Conservation (phyloP, 1,140 invertebrate genomes). For the Lethrus apterus region DNA sequence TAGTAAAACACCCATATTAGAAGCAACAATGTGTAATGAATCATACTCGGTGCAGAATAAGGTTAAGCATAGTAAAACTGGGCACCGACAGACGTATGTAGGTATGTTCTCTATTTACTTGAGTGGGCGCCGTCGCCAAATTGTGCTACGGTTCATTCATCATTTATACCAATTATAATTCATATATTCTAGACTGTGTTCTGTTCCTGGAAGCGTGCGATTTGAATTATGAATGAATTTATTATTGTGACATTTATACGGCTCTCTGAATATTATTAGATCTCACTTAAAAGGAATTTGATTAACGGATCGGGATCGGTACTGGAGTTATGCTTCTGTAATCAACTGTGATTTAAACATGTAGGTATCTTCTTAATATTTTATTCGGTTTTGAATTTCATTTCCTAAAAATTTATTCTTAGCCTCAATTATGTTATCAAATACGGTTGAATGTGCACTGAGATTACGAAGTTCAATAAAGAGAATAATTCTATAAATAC, state of each 20-base stretch:
- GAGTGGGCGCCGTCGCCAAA: constrained; percentile 24
- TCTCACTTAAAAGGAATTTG: not conserved
- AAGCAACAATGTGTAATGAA: constrained; percentile 14
- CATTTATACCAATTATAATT: constrained; percentile 24
- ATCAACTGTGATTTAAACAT: too few species aligned
- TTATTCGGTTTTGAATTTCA: too few species aligned
- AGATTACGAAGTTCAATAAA: too few species aligned
- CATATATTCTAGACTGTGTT: constrained; percentile 21
- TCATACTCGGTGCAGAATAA: constrained; percentile 8
- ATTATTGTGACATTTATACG: constrained; percentile 15
- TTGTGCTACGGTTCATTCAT: constrained; percentile 26
- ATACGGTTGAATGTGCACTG: too few species aligned
- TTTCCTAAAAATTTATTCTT: too few species aligned
- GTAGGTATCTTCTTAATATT: too few species aligned
- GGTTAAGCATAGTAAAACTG: constrained; percentile 9
- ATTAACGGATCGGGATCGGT: not conserved
- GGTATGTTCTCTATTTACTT: constrained; percentile 1
- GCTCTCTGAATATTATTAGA: not conserved
- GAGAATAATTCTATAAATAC: too few species aligned
- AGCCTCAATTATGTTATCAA: too few species aligned
- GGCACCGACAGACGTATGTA: constrained; percentile 1
- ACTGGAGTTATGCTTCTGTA: too few species aligned
- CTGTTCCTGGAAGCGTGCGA: constrained; percentile 18
- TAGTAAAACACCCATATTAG: constrained; percentile 15
- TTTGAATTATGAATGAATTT: constrained; percentile 22